Evolutionary conservation across 2,113 vertebrate species (phyloP), one percentile per base, ranked within the genome.

Genomic region (Gadus macrocephalus): DNA sequence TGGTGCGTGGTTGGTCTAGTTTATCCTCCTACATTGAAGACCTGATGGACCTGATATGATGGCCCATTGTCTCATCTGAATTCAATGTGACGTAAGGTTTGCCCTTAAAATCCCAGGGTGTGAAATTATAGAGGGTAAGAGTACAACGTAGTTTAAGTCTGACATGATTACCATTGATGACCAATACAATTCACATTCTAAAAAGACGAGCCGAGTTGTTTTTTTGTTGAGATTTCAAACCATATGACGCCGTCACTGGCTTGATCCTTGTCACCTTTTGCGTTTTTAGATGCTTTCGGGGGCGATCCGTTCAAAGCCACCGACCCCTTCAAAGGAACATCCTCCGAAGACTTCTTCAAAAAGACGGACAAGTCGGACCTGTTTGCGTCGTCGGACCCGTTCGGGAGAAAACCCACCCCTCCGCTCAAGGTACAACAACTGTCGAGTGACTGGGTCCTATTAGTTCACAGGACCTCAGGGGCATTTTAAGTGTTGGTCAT

Each of bases 291-390:
- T 89, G 94, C 96, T 0, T 99, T 99, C 68, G 96, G 93, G 70
- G 94, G 90, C 5, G 96, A 98, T 84, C 96, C 97, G 0, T 99
- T 99, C 82, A 95, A 93, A 87, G 95, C 96, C 80, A 95, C 83
- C 0, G 94, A 98, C 76, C 95, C 93, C 0, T 98, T 98, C 86
- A 91, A 78, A 64, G 89, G 87, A 5, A 85, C 92, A 16, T 83
- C 88, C 53, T 74, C 93, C 2, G 94, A 95, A 0, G 94, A 96
- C 82, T 95, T 96, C 72, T 96, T 96, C 77, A 95, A 93, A 86
- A 95, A 91, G 42, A 87, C 88, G 1, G 86, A 89, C 71, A 94
- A 93, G 88, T 84, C 88, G 0, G 94, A 96, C 81, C 84, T 92
- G 0, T 98, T 99, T 84, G 91, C 89, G 76, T 83, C 86, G 14